Evolutionary conservation across 2,797 vertebrate genomes (phyloP), one percentile per base, ranked within the genome.

Genomic region (Trachurus trachurus): DNA sequence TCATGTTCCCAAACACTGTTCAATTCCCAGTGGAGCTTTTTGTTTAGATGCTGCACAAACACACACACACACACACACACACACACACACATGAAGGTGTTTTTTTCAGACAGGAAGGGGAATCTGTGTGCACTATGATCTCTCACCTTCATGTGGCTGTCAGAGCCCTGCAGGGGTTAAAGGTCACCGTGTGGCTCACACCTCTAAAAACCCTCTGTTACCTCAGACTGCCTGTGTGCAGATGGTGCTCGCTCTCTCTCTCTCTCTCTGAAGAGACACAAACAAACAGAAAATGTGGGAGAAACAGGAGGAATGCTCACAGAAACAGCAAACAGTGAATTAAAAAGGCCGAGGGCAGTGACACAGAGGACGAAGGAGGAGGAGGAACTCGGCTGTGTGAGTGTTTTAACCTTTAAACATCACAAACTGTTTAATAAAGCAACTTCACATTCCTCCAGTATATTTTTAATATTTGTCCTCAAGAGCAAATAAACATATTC

Each of bases 161-260:
- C 42, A 44, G 10, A 12, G 54, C 65, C 60, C 67, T 37, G 42
- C 22, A 42, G 34, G 54, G 81, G 76, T 76, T 70, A 70, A 74
- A 85, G 75, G 71, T 84, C 19, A 52, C 62, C 1, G 13, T 53
- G 47, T 42, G 60, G 47, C 22, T 37, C 22, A 40, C 72, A 76
- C 50, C 69, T 63, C 31, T 66, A 54, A 81, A 80, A 58, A 26
- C 49, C 63, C 57, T 49, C 37, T 86, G 31, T 34, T 34, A 4
- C 69, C 63, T 65, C 75, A 66, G 60, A 80, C 78, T 74, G 12
- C 52, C 52, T 67, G 77, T 62, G 7, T 44, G 60, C 66, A 79
- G 68, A 78, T 70, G 77, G 58, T 57, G 57, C 66, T 34, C 44
- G 71, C n/a, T 54, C 39, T 40, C 39, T 39, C 39, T 40, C 39